Evolutionary conservation across 2,797 vertebrate genomes (phyloP).

Genomic region (Anableps anableps): DNA sequence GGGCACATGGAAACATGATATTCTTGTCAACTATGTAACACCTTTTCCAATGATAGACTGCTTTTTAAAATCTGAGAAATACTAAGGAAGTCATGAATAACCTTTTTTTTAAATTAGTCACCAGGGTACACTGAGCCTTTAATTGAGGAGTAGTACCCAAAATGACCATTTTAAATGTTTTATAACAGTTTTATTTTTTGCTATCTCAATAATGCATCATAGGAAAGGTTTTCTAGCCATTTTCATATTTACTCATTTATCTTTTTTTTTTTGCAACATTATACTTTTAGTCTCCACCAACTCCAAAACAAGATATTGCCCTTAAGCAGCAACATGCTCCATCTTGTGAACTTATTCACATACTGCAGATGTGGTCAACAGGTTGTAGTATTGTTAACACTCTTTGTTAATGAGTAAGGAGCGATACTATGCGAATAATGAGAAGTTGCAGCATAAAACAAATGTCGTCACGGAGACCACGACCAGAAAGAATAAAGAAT

Average conservation of each 20-base stretch:
- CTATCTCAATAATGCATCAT: too few relatives aligned
- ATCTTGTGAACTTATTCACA: neutral
- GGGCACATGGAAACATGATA: neutral
- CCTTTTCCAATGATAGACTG: neutral
- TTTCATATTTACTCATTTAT: neutral
- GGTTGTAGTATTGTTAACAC: neutral
- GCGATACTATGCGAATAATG: neutral
- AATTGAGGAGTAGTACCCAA: too few relatives aligned
- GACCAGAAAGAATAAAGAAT: conserved; percentile 1
- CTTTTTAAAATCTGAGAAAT: neutral
- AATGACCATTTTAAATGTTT: too few relatives aligned
- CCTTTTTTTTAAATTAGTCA: neutral
- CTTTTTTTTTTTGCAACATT: neutral
- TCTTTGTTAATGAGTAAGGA: neutral
- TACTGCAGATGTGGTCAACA: neutral
- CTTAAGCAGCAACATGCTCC: neutral
- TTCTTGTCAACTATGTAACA: neutral
- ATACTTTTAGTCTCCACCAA: neutral
- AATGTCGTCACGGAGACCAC: conserved; percentile 12
- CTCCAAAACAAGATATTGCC: neutral
- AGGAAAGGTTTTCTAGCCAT: neutral
- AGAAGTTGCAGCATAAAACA: neutral
- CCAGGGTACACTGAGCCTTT: too few relatives aligned
- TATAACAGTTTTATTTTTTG: too few relatives aligned
- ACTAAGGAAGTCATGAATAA: neutral